These are phyloP conservation scores for Malthinus flaveolus DNA, from an alignment of 2,888 invertebrate genomes.

Conservation along the genomic window DNA sequence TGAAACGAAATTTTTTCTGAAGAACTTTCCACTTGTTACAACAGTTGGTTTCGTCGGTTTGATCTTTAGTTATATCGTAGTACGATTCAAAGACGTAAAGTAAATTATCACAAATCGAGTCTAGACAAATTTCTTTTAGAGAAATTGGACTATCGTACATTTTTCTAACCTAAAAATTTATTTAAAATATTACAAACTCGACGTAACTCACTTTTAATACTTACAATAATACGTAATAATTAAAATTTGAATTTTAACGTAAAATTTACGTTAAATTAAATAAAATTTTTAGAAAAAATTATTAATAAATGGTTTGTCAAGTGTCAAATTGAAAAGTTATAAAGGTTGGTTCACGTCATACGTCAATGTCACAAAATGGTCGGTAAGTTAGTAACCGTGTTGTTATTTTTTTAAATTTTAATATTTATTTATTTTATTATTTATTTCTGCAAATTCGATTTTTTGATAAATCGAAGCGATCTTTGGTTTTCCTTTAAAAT, in stretches of 20 bases:
- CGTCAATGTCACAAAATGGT: too few relatives aligned
- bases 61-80: constrained; percentile 41
- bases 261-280: neutral
- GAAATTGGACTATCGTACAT: constrained; percentile 67
- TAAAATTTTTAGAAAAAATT: too few relatives aligned
- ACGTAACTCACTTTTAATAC: neutral
- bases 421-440: too few relatives aligned
- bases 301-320: too few relatives aligned
- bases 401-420: too few relatives aligned
- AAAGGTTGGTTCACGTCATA: too few relatives aligned
- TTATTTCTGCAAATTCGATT: too few relatives aligned
- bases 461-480: too few relatives aligned
- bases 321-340: too few relatives aligned
- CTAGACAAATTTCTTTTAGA: constrained; percentile 65
- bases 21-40: constrained; percentile 18
- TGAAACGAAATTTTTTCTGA: constrained; percentile 50
- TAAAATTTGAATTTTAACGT: neutral
- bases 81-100: constrained; percentile 57
- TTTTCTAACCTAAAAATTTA: constrained; percentile 27
- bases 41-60: constrained; percentile 32
- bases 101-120: constrained; percentile 67
- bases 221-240: constrained; percentile 1
- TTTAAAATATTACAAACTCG: neutral
- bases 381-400: too few relatives aligned
- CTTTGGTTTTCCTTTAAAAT: too few relatives aligned